Evolutionary conservation across 2,113 vertebrate species (phyloP), one percentile per base, ranked within the genome.

Genomic region (Paramisgurnus dabryanus): DNA sequence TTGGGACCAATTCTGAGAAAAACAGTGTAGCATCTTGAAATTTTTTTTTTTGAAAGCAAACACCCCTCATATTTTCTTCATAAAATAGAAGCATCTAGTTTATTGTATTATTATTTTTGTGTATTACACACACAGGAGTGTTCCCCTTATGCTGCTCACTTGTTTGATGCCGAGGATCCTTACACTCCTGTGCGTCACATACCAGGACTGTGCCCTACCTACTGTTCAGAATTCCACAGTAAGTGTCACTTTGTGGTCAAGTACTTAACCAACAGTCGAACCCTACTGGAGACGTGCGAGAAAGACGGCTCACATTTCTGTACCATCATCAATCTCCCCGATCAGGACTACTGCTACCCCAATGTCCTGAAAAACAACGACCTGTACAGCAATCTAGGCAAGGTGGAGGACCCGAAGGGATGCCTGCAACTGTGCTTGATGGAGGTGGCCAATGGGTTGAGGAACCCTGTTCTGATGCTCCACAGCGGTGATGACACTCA

Each of bases 281-380:
- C 61, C 13, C 85, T 93, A 67, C 88, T 49, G 76, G 88, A 88
- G 8, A 82, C 90, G 12, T 87, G 80, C 0, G 79, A 84, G 55
- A 88, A 34, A 0, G 93, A 93, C 40, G 65, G 75, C 6, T 73
- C 82, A 0, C 70, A 12, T 0, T 96, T 95, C 85, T 97, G 95
- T 82, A 90, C 85, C 77, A 83, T 94, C 47, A 83, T 94, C 1
- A 89, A 91, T 77, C 89, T 95, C 4, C 88, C 94, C 0, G 94
- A 95, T 7, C 80, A 90, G 75, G 95, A 95, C 88, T 96, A 94
- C 69, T 95, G 95, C 86, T 97, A 95, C 83, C 94, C 94, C 47
- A 92, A 91, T 0, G 90, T 95, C 41, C 85, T 95, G 64, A 89
- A 89, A 79, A 95, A 85, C 22, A 17, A 79, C 0, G 86, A 85